Conservation (phyloP, 2,888 invertebrate species). For the Dryobotodes eremita region DNA sequence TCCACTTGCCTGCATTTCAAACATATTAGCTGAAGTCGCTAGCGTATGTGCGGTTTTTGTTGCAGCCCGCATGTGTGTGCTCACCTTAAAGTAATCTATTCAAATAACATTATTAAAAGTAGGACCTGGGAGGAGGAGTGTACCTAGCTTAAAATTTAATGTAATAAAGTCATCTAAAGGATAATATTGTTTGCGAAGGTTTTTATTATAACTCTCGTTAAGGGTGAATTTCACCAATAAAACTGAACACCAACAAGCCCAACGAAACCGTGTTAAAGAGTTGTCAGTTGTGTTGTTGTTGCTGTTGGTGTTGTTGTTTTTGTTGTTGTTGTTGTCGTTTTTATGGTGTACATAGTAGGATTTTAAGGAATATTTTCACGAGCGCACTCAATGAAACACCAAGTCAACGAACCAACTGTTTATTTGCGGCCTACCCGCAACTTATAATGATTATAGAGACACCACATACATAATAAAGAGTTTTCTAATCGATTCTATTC, state of each 20-base stretch:
- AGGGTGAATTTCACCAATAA: background rate
- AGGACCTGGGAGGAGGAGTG: no score
- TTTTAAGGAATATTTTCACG: no score
- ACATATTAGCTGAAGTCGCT: background rate
- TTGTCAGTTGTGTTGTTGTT: no score
- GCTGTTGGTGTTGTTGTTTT: no score
- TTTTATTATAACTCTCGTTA: background rate
- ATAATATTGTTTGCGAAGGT: background rate
- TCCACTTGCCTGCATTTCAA: constrained; percentile 17
- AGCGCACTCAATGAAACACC: no score
- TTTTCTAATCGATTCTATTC: no score
- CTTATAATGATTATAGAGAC: no score
- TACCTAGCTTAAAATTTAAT: background rate
- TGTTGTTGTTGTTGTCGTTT: no score
- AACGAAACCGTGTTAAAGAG: background rate
- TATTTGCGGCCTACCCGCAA: no score
- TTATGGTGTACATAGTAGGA: no score
- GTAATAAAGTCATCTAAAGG: background rate
- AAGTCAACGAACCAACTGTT: no score
- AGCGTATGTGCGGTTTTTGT: constrained; percentile 1
- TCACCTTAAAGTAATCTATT: background rate
- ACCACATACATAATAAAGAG: no score
- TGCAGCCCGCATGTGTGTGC: background rate
- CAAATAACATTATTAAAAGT: constrained; percentile 2
- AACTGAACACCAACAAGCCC: background rate